Percentiles rank a stretch among this genome's conserved stretches.
These are phyloP conservation scores for Proisotoma minuta DNA, from an alignment of 2,888 invertebrate species.

Conservation along the genomic window DNA sequence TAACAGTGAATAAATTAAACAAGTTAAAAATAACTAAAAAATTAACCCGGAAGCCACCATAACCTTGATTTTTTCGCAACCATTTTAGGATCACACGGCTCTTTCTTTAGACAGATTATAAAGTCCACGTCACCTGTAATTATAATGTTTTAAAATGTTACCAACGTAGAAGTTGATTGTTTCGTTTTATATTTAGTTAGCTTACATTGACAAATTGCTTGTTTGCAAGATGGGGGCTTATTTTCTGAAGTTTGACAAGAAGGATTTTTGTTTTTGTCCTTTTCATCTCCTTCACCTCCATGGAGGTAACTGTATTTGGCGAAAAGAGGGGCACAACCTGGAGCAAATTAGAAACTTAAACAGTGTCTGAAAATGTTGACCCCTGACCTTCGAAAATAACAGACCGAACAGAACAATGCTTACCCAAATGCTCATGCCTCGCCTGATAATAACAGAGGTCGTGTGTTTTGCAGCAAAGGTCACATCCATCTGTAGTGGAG, in stretches of 20 bases:
- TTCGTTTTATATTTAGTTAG: neutral
- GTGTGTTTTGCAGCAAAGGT: constrained; percentile 31
- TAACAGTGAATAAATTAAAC: too few species aligned
- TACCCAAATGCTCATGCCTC: neutral
- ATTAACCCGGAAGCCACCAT: constrained; percentile 23
- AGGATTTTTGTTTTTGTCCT: neutral
- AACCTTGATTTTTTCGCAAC: constrained; percentile 19
- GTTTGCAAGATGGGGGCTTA: neutral
- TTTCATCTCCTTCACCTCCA: neutral
- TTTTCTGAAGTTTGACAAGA: neutral
- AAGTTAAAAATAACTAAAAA: too few species aligned
- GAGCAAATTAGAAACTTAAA: neutral
- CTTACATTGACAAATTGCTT: constrained; percentile 10
- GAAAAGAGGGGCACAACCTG: constrained; percentile 16
- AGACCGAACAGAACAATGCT: too few species aligned
- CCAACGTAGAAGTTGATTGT: neutral
- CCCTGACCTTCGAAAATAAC: too few species aligned
- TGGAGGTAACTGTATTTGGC: constrained; percentile 15
- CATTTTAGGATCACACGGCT: constrained; percentile 25
- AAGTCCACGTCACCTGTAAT: constrained; percentile 22
- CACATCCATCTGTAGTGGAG: constrained; percentile 27
- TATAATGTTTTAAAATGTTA: neutral
- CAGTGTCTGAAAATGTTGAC: neutral
- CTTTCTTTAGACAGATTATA: constrained; percentile 23
- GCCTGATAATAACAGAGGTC: constrained; percentile 25